Conservation (phyloP, 1,140 invertebrate species). For the Meloidogyne hapla region DNA sequence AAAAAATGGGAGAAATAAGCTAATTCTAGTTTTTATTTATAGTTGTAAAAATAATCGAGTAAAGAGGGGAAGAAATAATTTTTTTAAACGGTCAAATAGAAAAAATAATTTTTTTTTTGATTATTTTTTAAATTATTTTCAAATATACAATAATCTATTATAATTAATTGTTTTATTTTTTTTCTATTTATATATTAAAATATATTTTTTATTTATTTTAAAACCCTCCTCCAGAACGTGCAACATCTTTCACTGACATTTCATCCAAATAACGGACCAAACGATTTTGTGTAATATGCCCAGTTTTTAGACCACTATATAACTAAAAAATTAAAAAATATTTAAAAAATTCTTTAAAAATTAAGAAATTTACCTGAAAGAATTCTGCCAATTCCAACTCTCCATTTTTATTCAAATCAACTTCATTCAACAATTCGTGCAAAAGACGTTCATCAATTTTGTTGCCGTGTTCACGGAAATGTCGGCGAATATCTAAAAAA, state of each 20-base stretch:
- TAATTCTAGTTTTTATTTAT: no score
- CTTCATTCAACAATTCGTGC: conserved; percentile 93
- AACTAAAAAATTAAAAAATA: conserved; percentile 55
- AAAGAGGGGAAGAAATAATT: no score
- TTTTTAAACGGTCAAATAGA: no score
- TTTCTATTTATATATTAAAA: background rate
- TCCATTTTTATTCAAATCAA: conserved; percentile 98
- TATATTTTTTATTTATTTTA: conserved; percentile 5
- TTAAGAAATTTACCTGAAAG: conserved; percentile 77
- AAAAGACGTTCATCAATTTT: conserved; percentile 88
- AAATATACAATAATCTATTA: background rate
- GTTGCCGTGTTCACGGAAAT: conserved; percentile 82
- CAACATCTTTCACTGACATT: conserved; percentile 39
- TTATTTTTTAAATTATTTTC: no score
- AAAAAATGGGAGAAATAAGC: no score
- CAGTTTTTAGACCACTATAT: conserved; percentile 61
- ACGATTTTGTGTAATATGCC: conserved; percentile 60
- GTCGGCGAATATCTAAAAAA: background rate
- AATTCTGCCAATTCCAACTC: conserved; percentile 98
- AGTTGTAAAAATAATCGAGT: no score
- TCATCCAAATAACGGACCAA: conserved; percentile 62
- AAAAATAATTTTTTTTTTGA: no score
- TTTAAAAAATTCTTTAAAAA: conserved; percentile 24
- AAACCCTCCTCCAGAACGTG: conserved; percentile 46
- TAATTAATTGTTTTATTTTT: background rate